Evolutionary conservation across 2,888 invertebrate genomes (phyloP).

Genomic region (Gibbula magus): DNA sequence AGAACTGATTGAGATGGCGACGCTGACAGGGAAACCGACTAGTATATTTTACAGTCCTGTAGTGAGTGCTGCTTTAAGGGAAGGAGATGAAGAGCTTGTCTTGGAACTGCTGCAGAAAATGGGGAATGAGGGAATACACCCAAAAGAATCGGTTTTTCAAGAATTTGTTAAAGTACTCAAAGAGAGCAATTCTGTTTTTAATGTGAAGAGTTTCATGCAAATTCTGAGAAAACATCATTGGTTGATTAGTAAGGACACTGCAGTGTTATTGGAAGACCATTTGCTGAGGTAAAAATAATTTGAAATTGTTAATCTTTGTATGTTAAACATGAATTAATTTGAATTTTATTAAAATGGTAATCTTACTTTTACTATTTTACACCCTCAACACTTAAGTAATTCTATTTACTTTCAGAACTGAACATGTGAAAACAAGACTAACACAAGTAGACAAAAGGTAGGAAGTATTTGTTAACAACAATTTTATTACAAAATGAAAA

Average conservation of each 20-base stretch:
- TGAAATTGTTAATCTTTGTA: no score
- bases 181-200: background rate
- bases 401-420: no score
- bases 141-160: conserved; percentile 21
- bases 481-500: background rate
- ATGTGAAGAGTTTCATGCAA: background rate
- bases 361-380: no score
- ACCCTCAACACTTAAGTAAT: no score
- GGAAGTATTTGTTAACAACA: background rate
- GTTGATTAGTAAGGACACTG: conserved; percentile 14
- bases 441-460: background rate
- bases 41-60: conserved; percentile 23
- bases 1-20: conserved; percentile 38
- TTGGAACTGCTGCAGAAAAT: conserved; percentile 27
- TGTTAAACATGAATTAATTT: no score
- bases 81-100: conserved; percentile 28
- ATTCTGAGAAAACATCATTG: conserved; percentile 23
- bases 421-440: background rate
- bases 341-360: no score
- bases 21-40: conserved; percentile 3
- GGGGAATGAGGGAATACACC: conserved; percentile 7
- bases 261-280: background rate
- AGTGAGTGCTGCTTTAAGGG: conserved; percentile 30
- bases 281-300: conserved; percentile 17
- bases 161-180: conserved; percentile 20